Percentiles rank a stretch among this genome's conserved stretches.
phyloP scores from a whole-genome alignment of 2,797 vertebrate genomes.

The Malacoctenus gilli region DNA sequence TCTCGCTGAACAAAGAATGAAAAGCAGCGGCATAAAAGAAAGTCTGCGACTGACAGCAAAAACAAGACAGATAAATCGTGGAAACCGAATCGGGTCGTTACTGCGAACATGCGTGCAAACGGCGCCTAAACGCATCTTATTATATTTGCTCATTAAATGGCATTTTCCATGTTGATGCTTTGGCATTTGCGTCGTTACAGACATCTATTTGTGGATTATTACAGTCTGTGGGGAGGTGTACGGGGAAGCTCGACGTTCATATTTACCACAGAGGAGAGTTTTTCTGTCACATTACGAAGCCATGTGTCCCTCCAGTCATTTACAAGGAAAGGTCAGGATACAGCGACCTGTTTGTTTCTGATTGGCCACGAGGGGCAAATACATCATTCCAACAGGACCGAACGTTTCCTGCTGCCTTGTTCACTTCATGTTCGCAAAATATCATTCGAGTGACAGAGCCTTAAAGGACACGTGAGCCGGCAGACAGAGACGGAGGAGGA shows the following conservation, averaged over 20 bases:
- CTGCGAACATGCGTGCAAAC: background rate
- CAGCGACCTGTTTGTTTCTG: slow-evolving; percentile 33
- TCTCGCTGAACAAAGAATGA: too few species aligned
- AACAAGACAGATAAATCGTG: slow-evolving; percentile 15
- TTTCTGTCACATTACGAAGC: slow-evolving; percentile 29
- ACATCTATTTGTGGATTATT: background rate
- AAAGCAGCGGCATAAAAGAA: too few species aligned
- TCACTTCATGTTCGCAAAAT: slow-evolving; percentile 39
- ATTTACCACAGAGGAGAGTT: slow-evolving; percentile 12
- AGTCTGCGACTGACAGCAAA: too few species aligned
- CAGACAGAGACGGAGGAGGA: slow-evolving; percentile 34
- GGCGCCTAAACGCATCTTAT: slow-evolving; percentile 8
- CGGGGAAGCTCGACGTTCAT: background rate
- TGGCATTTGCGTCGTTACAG: background rate
- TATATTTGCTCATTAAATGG: slow-evolving; percentile 11
- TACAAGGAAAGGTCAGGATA: slow-evolving; percentile 46
- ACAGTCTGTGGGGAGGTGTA: background rate
- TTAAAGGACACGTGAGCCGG: slow-evolving; percentile 37
- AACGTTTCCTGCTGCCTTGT: slow-evolving; percentile 40
- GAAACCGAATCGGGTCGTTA: background rate
- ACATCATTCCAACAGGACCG: slow-evolving; percentile 31
- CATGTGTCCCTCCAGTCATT: slow-evolving; percentile 35
- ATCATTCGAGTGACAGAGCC: slow-evolving; percentile 38
- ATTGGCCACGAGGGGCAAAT: slow-evolving; percentile 27
- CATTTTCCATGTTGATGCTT: background rate